Evolutionary conservation across 2,888 invertebrate species (phyloP), one percentile per base, ranked within the genome.

Genomic region (Heteromurus nitidus): DNA sequence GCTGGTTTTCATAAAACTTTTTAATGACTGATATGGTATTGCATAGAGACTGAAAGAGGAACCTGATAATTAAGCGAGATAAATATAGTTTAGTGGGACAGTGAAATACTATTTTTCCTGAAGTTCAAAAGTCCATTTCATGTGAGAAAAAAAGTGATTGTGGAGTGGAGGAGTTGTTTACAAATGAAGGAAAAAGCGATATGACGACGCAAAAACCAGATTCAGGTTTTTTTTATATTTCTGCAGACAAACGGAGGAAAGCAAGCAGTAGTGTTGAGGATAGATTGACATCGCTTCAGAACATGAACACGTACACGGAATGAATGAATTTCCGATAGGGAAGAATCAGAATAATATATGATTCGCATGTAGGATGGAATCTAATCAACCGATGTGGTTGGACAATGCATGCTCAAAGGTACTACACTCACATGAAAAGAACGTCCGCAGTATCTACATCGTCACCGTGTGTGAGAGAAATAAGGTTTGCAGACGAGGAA

Each of bases 131-230:
- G 60, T 60, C 30, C 44, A 44, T 16, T 65, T 44, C 22, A 24
- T 65, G 65, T 44, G 47, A 65, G 31, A 44, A n/a, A 30, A 30
- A 16, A 16, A 28, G 24, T 47, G 47, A 47, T 13, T 9, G 36
- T 36, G 36, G 36, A 5, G n/a, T n/a, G 65, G 65, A 58, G 28
- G 18, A 44, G 47, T 65, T 65, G 65, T 65, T 65, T 65, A 65
- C 65, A 26, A 28, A 65, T 30, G 30, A 60, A 60, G 60, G 60
- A 60, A 60, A 60, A 60, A 30, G 60, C 60, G 9, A 55, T 13
- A 58, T n/a, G 44, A 65, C 65, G 65, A 44, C 42, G 42, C 16
- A 47, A 65, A 44, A 65, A 65, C 65, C 65, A 44, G 42, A 47
- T 31, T 26, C 26, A 36, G 20, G 36, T 42, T 31, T 44, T 47